Evolutionary conservation across 2,113 vertebrate species (phyloP).

Genomic region (Anthoscopus minutus): DNA sequence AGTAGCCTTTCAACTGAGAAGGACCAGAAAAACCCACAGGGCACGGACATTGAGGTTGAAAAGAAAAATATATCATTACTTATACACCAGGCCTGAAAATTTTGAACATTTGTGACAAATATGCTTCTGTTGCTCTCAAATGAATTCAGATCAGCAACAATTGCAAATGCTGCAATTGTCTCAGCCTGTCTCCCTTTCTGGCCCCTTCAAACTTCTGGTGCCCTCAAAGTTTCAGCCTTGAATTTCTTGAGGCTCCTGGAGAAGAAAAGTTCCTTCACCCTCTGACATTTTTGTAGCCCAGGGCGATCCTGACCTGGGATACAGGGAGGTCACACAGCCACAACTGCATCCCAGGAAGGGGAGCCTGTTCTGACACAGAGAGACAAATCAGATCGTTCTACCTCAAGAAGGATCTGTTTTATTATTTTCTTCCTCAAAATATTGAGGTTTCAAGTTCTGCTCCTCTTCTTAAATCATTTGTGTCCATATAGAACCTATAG

Average conservation of each 20-base stretch:
- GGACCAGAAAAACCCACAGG: not conserved
- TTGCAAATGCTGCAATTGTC: not conserved
- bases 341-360: not conserved
- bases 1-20: not conserved
- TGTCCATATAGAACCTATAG: accelerated
- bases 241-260: not conserved
- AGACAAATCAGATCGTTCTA: not conserved
- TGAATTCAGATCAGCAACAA: not conserved
- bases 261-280: not conserved
- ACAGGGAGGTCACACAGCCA: not conserved
- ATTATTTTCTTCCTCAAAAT: not conserved
- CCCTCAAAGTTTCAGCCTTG: not conserved
- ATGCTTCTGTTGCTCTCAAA: not conserved
- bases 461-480: not conserved
- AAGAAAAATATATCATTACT: not conserved
- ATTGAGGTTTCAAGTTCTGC: not conserved
- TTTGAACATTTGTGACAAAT: not conserved
- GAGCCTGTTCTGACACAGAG: not conserved
- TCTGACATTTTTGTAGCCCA: not conserved
- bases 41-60: not conserved
- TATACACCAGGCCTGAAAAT: not conserved
- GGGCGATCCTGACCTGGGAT: not conserved
- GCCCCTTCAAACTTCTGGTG: not conserved
- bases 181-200: not conserved
- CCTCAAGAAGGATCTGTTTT: not conserved